Evolutionary conservation across 2,888 invertebrate species (phyloP).

Genomic region (Tiphia femorata): DNA sequence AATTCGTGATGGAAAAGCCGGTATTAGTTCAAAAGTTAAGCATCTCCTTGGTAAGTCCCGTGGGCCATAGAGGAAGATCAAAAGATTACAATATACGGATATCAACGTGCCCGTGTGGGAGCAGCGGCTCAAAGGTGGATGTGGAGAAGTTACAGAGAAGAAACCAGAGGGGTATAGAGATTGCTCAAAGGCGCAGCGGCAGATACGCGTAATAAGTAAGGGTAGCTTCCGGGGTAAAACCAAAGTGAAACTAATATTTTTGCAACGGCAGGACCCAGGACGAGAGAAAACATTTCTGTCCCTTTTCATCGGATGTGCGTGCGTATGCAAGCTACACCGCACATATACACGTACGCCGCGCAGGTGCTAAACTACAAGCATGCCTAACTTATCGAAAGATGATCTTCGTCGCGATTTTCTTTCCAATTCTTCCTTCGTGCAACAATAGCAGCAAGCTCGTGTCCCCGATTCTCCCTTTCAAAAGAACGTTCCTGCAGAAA

Average conservation of each 20-base stretch:
- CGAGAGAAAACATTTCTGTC: not conserved
- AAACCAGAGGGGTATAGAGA: not conserved
- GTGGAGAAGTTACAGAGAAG: not conserved
- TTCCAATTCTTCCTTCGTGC: not conserved
- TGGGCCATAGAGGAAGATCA: slow-evolving; percentile 32
- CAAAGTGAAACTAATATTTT: slow-evolving; percentile 21
- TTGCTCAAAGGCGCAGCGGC: slow-evolving; percentile 28
- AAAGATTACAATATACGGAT: slow-evolving; percentile 46
- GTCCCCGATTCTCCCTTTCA: too few relatives aligned
- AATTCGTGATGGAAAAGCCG: not conserved
- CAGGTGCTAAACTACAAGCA: too few relatives aligned
- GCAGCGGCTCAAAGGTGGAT: not conserved
- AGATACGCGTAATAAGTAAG: slow-evolving; percentile 35
- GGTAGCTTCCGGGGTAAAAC: slow-evolving; percentile 6
- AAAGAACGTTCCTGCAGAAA: too few relatives aligned
- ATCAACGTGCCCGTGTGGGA: slow-evolving; percentile 22
- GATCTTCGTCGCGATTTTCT: not conserved
- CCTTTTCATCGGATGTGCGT: not conserved
- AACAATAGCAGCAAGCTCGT: too few relatives aligned
- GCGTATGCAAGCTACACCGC: too few relatives aligned
- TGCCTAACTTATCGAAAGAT: too few relatives aligned
- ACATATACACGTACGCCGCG: too few relatives aligned
- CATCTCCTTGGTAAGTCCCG: slow-evolving; percentile 21
- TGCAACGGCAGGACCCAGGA: not conserved
- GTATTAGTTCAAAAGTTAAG: slow-evolving; percentile 31